These are phyloP conservation scores for Stigmatopora argus DNA, from an alignment of 2,113 vertebrate genomes.

Conservation along the genomic window DNA sequence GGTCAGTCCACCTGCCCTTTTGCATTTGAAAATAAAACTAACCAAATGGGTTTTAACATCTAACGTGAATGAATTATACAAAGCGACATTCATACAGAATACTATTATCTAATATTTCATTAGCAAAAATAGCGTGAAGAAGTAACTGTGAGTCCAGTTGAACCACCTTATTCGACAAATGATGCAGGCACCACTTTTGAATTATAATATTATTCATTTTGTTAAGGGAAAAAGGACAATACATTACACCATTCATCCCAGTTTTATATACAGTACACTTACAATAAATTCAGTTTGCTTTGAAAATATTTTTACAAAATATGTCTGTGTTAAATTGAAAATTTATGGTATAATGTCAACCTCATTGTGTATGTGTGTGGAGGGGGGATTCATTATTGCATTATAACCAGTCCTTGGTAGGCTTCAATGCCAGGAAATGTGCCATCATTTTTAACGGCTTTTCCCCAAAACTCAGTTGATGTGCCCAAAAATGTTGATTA, in stretches of 20 bases:
- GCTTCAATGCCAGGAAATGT: constrained; percentile 19
- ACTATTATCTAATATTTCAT: neutral
- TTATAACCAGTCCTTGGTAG: constrained; percentile 44
- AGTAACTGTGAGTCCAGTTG: neutral
- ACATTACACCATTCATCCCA: constrained; percentile 62
- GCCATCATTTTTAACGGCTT: constrained; percentile 25
- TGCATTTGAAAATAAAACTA: neutral
- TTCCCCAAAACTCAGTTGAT: constrained; percentile 19
- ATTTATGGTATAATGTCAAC: constrained; percentile 56
- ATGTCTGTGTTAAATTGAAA: constrained; percentile 25
- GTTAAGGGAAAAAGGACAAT: constrained; percentile 49
- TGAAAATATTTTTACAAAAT: constrained; percentile 73
- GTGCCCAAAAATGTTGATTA: constrained; percentile 36
- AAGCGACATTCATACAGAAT: neutral
- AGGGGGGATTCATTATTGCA: constrained; percentile 49
- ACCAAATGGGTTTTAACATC: neutral
- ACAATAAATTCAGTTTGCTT: constrained; percentile 64
- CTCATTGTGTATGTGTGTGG: constrained; percentile 4
- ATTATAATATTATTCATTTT: constrained; percentile 67
- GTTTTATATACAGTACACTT: constrained; percentile 68
- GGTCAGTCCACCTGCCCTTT: neutral
- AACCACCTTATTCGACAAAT: constrained; percentile 14
- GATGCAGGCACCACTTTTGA: constrained; percentile 39
- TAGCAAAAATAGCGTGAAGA: neutral
- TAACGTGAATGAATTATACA: neutral